Evolutionary conservation across 1,140 invertebrate genomes (phyloP).

Genomic region (Lordiphosa stackelbergi): DNA sequence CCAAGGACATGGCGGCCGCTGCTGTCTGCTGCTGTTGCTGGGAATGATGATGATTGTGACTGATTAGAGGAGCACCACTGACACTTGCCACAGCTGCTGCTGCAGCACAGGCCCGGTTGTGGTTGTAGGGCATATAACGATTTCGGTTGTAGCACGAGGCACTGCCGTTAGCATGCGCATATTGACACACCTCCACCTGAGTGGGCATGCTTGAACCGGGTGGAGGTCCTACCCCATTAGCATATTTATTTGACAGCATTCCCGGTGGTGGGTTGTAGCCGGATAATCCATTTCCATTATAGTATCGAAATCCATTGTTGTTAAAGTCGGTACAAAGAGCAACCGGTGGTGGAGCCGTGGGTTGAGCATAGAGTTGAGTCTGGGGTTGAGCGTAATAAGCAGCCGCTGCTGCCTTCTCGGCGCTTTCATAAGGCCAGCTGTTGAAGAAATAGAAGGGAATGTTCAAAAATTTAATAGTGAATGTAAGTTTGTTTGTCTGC

Average conservation of each 20-base stretch:
- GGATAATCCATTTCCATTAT: conserved; percentile 13
- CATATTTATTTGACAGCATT: conserved; percentile 25
- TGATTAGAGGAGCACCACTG: conserved; percentile 23
- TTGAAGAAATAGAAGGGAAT: too few relatives aligned
- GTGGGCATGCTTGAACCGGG: conserved; percentile 8
- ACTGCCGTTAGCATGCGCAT: conserved; percentile 42
- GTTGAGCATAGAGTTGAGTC: conserved; percentile 16
- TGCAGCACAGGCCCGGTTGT: conserved; percentile 40
- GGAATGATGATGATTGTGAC: conserved; percentile 13
- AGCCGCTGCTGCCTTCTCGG: conserved; percentile 22
- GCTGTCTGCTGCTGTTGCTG: conserved; percentile 15
- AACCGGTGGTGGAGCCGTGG: conserved; percentile 5
- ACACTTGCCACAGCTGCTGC: conserved; percentile 41
- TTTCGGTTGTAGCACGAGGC: conserved; percentile 46
- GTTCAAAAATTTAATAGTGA: too few relatives aligned
- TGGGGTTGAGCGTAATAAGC: conserved; percentile 21
- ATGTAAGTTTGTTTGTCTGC: too few relatives aligned
- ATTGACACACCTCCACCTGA: conserved; percentile 39
- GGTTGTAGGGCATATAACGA: conserved; percentile 67
- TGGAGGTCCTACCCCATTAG: neutral
- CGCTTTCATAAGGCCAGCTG: conserved; percentile 29
- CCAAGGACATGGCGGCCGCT: conserved; percentile 3
- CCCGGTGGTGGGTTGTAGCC: conserved; percentile 26
- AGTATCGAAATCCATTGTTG: conserved; percentile 36
- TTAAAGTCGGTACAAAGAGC: conserved; percentile 32